These are phyloP conservation scores for Pygoscelis antarcticus DNA, from an alignment of 2,113 vertebrate genomes.

Conservation along the genomic window DNA sequence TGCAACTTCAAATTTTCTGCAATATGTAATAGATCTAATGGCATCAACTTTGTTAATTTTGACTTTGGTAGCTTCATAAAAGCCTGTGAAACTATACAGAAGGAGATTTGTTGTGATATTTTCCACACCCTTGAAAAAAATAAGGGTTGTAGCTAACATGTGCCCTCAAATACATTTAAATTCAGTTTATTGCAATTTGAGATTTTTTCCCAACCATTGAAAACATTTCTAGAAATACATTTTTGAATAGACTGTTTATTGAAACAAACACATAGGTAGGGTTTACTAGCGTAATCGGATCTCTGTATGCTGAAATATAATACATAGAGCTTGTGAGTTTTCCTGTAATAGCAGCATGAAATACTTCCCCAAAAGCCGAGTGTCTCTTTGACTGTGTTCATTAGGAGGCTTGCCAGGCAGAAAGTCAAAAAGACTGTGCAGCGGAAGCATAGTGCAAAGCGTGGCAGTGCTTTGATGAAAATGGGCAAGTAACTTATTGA, in stretches of 20 bases:
- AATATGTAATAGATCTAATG: neutral
- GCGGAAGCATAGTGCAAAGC: rapidly evolving
- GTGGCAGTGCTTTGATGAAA: neutral
- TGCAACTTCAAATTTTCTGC: neutral
- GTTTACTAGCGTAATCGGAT: neutral
- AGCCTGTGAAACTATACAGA: neutral
- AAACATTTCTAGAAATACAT: neutral
- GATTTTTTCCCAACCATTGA: neutral
- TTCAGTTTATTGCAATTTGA: neutral
- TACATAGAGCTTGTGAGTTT: neutral
- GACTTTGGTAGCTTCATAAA: neutral
- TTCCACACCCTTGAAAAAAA: neutral
- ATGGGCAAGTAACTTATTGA: neutral
- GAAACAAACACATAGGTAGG: neutral
- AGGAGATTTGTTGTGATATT: neutral
- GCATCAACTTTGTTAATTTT: neutral
- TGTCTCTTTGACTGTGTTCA: neutral
- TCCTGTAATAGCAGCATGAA: neutral
- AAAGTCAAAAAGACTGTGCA: neutral
- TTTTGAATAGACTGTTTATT: neutral
- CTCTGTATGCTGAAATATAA: neutral
- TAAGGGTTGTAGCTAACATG: neutral
- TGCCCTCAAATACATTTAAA: neutral
- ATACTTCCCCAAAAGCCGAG: neutral
- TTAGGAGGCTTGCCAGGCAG: neutral